phyloP scores from a whole-genome alignment of 2,113 vertebrate species.

The Maccullochella peelii region DNA sequence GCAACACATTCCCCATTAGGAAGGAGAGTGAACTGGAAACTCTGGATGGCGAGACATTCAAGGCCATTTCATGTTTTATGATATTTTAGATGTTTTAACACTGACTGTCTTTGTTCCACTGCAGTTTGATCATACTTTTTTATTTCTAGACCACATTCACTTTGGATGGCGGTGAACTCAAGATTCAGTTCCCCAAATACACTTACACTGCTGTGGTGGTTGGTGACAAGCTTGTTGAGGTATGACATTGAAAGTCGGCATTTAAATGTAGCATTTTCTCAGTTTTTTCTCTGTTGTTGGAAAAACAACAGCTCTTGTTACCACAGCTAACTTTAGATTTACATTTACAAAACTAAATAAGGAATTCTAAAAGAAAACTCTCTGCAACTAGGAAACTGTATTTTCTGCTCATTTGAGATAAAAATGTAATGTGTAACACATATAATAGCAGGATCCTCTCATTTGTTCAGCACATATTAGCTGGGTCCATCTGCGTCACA shows the following conservation, averaged over 20 bases:
- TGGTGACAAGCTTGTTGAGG: not conserved
- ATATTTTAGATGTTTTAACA: not conserved
- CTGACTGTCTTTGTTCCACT: not conserved
- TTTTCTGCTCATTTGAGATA: not conserved
- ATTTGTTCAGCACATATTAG: not conserved
- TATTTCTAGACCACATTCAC: slow-evolving; percentile 5
- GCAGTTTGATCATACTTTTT: not conserved
- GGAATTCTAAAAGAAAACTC: not conserved
- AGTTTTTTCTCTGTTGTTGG: not conserved
- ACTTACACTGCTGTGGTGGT: slow-evolving; percentile 2
- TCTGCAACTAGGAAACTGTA: not conserved
- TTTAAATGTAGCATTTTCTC: not conserved
- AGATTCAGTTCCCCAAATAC: slow-evolving; percentile 13
- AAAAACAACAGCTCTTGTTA: not conserved
- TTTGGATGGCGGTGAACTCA: slow-evolving; percentile 11
- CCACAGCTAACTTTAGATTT: not conserved
- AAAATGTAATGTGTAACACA: not conserved
- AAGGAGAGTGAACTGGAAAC: not conserved
- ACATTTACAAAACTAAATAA: not conserved
- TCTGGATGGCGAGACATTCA: slow-evolving; percentile 3
- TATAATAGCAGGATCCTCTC: not conserved
- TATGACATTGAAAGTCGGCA: too few relatives aligned
- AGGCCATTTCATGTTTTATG: not conserved
- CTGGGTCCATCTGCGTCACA: not conserved
- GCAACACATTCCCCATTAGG: not conserved